Conservation (phyloP, 2,113 vertebrate species). For the Cairina moschata region DNA sequence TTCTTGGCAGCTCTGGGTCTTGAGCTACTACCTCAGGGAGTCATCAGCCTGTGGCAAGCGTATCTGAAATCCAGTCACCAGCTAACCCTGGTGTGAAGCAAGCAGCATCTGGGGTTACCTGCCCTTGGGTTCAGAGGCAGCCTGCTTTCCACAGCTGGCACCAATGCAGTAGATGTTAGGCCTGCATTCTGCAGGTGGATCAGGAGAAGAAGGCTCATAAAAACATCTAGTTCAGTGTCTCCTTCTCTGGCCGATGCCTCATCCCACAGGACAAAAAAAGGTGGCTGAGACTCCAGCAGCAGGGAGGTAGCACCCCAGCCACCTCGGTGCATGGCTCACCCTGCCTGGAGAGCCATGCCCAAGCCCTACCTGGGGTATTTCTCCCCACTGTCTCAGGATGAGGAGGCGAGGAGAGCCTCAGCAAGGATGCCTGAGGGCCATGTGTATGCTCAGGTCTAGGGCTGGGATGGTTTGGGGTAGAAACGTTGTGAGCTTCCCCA, state of each 20-base stretch:
- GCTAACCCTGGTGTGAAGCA: neutral
- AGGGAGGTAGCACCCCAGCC: rapidly evolving
- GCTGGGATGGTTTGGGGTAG: neutral
- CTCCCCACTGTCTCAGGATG: neutral
- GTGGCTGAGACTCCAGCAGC: neutral
- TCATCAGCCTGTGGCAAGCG: neutral
- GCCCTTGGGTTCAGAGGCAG: neutral
- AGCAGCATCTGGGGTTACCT: neutral
- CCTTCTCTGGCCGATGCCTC: neutral
- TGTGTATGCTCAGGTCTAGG: no score
- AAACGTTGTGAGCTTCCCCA: neutral
- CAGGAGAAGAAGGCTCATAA: neutral
- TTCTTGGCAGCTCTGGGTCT: neutral
- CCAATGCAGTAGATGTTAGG: neutral
- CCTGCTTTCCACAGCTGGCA: neutral
- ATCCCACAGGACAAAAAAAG: neutral
- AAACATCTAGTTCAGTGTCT: no score
- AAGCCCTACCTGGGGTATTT: neutral
- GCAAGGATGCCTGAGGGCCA: neutral
- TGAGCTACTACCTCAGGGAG: neutral
- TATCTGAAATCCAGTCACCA: neutral
- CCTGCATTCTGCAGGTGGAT: no score
- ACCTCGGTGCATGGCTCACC: neutral
- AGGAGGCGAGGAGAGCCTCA: neutral
- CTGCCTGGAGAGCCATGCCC: neutral